A percentile compares a stretch with the other conserved stretches of the same genome.
These are phyloP conservation scores for Gandaritis pyraliata DNA, from an alignment of 2,888 invertebrate species.

Conservation along the genomic window DNA sequence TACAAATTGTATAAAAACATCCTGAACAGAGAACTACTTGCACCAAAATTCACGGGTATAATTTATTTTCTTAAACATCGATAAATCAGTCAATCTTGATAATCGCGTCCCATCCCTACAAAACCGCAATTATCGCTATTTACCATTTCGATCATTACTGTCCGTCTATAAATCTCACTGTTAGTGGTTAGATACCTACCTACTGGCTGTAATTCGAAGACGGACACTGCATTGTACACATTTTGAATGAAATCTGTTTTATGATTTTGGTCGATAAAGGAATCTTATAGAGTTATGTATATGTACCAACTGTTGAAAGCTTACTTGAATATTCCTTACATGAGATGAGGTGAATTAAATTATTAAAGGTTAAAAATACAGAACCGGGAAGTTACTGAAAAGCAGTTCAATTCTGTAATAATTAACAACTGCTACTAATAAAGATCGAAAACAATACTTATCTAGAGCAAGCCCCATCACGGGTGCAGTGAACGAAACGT, in stretches of 20 bases:
- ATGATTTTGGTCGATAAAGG: neutral
- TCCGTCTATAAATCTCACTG: slow-evolving; percentile 27
- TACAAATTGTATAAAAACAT: too few relatives aligned
- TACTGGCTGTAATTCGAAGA: slow-evolving; percentile 22
- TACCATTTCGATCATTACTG: slow-evolving; percentile 38
- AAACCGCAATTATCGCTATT: slow-evolving; percentile 48
- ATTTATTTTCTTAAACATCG: too few relatives aligned
- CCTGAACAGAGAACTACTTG: too few relatives aligned
- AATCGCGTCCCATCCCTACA: slow-evolving; percentile 32
- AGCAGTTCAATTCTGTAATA: slow-evolving; percentile 11
- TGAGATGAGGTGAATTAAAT: too few relatives aligned
- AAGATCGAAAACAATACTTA: slow-evolving; percentile 40
- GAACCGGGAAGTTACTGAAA: slow-evolving; percentile 13
- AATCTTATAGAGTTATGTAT: too few relatives aligned
- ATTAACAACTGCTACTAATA: slow-evolving; percentile 32
- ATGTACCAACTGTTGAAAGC: too few relatives aligned
- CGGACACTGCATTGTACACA: neutral
- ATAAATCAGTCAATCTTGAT: neutral
- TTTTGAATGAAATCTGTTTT: neutral
- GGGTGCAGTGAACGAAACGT: slow-evolving; percentile 79
- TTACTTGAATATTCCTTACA: neutral
- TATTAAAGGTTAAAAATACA: neutral
- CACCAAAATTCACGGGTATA: too few relatives aligned
- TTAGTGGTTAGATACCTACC: slow-evolving; percentile 26
- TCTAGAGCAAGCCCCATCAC: slow-evolving; percentile 43